Conservation (phyloP, 2,113 vertebrate genomes). For the Austrofundulus limnaeus region DNA sequence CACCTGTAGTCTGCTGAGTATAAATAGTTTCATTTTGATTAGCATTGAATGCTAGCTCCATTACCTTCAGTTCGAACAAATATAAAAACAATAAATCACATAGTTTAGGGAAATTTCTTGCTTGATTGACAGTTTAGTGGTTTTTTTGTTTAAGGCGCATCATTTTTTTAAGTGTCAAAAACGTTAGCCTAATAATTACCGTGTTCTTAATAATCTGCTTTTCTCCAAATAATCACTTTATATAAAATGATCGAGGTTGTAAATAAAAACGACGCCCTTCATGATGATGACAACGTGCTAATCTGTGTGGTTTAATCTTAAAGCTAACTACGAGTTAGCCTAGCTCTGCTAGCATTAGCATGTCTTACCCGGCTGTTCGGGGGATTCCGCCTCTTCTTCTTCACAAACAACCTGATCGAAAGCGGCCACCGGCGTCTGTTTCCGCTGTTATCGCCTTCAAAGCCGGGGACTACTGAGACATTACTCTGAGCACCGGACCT, state of each 20-base stretch:
- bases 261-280: background rate
- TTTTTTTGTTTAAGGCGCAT: too few relatives aligned
- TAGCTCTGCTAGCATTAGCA: constrained; percentile 27
- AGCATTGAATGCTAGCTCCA: too few relatives aligned
- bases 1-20: too few relatives aligned
- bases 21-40: too few relatives aligned
- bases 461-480: constrained; percentile 6
- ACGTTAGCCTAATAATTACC: too few relatives aligned
- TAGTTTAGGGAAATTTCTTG: too few relatives aligned
- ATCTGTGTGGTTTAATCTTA: background rate
- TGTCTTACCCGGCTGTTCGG: constrained; percentile 36
- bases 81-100: too few relatives aligned
- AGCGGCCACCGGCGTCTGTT: background rate
- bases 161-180: too few relatives aligned
- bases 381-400: constrained; percentile 10
- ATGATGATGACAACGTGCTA: background rate
- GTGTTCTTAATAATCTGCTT: background rate
- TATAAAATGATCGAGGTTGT: background rate
- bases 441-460: background rate
- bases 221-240: too few relatives aligned
- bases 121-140: too few relatives aligned
- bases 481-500: constrained; percentile 4
- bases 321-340: constrained; percentile 4
- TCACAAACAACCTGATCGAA: background rate
- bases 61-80: background rate